These are phyloP conservation scores for Myotis planiceps DNA, from an alignment of 2,797 vertebrate species.

Conservation along the genomic window DNA sequence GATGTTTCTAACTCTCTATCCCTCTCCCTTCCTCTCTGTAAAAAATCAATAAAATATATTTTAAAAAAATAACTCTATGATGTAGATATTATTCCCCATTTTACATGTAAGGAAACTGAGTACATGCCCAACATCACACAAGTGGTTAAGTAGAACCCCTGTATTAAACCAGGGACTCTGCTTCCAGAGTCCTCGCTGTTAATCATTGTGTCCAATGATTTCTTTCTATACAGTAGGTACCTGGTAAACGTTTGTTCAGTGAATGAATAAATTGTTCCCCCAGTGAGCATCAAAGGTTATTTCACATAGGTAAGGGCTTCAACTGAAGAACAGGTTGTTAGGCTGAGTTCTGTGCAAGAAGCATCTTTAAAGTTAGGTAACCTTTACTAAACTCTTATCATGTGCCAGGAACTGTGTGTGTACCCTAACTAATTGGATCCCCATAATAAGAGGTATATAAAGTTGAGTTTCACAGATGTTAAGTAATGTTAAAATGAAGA, in stretches of 20 bases:
- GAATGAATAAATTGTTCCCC: slow-evolving; percentile 3
- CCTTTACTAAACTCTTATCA: not conserved
- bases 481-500: not conserved
- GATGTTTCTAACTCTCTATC: too few relatives aligned
- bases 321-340: not conserved
- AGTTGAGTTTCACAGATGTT: not conserved
- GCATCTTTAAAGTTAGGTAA: not conserved
- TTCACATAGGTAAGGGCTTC: not conserved
- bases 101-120: slow-evolving; percentile 7
- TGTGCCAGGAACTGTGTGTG: not conserved
- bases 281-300: not conserved
- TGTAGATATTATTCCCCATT: not conserved
- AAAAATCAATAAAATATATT: too few relatives aligned
- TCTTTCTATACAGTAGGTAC: not conserved
- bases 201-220: not conserved
- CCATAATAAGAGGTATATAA: not conserved
- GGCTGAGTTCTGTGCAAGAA: not conserved
- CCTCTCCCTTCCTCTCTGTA: too few relatives aligned
- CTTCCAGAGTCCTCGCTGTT: not conserved
- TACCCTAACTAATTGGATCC: not conserved
- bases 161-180: not conserved
- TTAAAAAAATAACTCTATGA: not conserved
- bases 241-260: not conserved
- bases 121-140: not conserved
- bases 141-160: not conserved